Base-by-base conservation (phyloP, 2,888 invertebrate species). In the Lepidochrysops patricia region DNA sequence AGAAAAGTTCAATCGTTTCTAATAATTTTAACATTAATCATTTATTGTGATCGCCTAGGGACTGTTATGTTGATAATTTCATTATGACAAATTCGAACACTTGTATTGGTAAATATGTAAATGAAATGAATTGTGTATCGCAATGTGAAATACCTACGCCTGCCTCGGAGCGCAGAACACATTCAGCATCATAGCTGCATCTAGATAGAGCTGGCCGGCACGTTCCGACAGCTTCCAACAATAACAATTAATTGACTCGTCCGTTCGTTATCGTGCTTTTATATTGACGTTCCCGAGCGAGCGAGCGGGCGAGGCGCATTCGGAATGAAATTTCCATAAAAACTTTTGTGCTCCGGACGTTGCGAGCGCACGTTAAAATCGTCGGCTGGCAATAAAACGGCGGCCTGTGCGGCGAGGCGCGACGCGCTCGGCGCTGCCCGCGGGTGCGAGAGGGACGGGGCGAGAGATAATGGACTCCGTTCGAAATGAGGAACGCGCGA, bases 181-280 rank as follows among this genome's bases (percentile, higher is more conserved):
- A 67, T 63, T 57, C 61, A 71, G 74, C 72, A 74, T n/a, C n/a
- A n/a, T n/a, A n/a, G n/a, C 75, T 73, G 70, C 74, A 76, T 78
- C 78, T 76, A 76, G 77, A 80, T 78, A 76, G 73, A 80, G 74
- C 74, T 68, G 77, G 72, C 73, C 75, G 76, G 78, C 77, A 80
- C 77, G 80, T 83, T 77, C 81, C 82, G 82, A 85, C 84, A 86
- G 83, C 82, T 84, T 81, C 80, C 84, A 88, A 87, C 87, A 86
- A 88, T 86, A 87, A 88, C 88, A 88, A 88, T 88, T 89, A 89
- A 88, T 89, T 88, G 89, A 89, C 87, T 88, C 85, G 87, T 88
- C 87, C 84, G 84, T 89, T 88, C 86, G 88, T 88, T 88, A 87
- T 89, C 87, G 83, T 86, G 86, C 88, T 85, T 87, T 87, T 87